A percentile compares a stretch with the other conserved stretches of the same genome.
Conservation (phyloP, 2,888 invertebrate genomes). For the Scaptomyza flava region DNA sequence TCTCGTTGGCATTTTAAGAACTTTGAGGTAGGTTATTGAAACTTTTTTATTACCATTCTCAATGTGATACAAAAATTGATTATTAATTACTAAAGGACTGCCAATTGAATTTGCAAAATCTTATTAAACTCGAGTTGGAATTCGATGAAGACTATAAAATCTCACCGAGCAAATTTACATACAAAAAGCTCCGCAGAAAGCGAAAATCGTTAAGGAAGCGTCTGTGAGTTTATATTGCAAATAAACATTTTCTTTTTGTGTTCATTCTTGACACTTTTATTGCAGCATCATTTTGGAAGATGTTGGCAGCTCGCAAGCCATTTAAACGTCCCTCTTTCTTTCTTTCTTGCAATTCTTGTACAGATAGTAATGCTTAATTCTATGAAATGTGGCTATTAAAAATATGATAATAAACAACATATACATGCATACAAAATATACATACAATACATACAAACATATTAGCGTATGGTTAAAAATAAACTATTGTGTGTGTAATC, state of each 20-base stretch:
- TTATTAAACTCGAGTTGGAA: constrained; percentile 84
- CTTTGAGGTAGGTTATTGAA: constrained; percentile 75
- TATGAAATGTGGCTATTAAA: constrained; percentile 74
- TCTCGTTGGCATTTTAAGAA: constrained; percentile 84
- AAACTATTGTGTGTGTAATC: constrained; percentile 64
- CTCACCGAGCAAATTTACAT: constrained; percentile 84
- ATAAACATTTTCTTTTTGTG: constrained; percentile 8
- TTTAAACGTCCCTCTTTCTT: constrained; percentile 36
- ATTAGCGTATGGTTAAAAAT: constrained; percentile 17
- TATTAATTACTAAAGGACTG: constrained; percentile 76
- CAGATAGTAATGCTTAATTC: constrained; percentile 75
- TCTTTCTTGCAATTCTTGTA: constrained; percentile 62
- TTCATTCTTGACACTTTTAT: constrained; percentile 11
- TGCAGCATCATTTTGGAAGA: constrained; percentile 55
- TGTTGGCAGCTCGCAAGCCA: constrained; percentile 25
- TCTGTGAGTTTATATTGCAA: constrained; percentile 70
- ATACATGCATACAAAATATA: constrained; percentile 28
- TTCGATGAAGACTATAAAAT: constrained; percentile 85
- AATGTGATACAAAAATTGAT: background rate
- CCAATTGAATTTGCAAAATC: constrained; percentile 84
- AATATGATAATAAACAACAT: constrained; percentile 62
- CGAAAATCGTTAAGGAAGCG: constrained; percentile 80
- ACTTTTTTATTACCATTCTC: background rate
- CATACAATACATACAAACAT: constrained; percentile 13
- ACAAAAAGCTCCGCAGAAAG: constrained; percentile 84